Base-by-base conservation (phyloP, 2,113 vertebrate genomes). In the Vireo altiloquus region DNA sequence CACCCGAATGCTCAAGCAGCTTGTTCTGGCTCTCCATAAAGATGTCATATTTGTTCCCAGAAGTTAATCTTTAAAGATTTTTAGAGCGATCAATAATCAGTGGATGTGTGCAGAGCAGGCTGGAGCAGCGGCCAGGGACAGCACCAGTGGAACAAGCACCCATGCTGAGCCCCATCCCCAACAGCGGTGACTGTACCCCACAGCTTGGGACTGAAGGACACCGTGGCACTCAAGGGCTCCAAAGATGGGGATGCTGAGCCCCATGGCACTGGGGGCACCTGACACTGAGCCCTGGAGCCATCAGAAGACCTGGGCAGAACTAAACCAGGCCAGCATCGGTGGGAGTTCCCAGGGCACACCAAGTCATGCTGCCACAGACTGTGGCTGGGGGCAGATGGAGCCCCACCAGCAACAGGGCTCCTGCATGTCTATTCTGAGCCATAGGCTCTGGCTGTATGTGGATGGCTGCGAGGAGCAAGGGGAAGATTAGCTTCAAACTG, bases 61-160 rank as follows among this genome's bases (percentile, higher is more conserved):
- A 97, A 94, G 93, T 92, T 95, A 93, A 96, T 97, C 96, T 97
- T 92, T 93, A 95, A 94, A 93, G 96, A 96, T 89, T 97, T 94
- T 91, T 63, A 65, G 79, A 80, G 89, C 9, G 11, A 94, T 98
- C 97, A 37, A 96, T 97, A 96, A n/a, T 23, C 31, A 68, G 94
- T 19, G 87, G 85, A 49, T 56, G 93, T 56, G 89, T n/a, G 89
- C 65, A 86, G 90, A 90, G 61, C 47, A 46, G 68, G 33, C 39
- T 60, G 72, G 64, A 91, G 93, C 52, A 18, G 71, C 10, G 9
- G 24, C 30, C 9, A 23, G 64, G 54, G n/a, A 72, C 60, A 50
- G 70, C 40, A 68, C 52, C 71, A n/a, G 63, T 10, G 2, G 57
- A 52, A 15, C 20, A 1, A 53, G n/a, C 44, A 27, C 6, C 68